These are phyloP conservation scores for Spisula subtruncata DNA, from an alignment of 2,888 invertebrate species.

Conservation along the genomic window DNA sequence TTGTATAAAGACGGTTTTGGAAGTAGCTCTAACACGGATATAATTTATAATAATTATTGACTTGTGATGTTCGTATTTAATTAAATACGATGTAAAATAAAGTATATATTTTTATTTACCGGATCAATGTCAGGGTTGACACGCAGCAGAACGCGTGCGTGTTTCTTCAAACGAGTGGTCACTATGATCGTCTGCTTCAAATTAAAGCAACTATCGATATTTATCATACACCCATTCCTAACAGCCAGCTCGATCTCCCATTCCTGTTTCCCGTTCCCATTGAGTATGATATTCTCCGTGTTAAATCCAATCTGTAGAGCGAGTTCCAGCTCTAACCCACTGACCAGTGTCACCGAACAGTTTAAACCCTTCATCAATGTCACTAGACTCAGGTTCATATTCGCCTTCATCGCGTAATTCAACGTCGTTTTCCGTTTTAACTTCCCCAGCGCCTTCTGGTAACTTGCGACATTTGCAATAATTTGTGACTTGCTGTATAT, in stretches of 20 bases:
- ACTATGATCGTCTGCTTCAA: slow-evolving; percentile 83
- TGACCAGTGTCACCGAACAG: slow-evolving; percentile 84
- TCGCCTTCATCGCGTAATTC: slow-evolving; percentile 87
- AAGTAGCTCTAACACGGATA: too few species aligned
- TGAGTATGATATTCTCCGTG: slow-evolving; percentile 84
- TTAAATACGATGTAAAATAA: too few species aligned
- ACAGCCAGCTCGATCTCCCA: slow-evolving; percentile 87
- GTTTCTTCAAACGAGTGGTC: slow-evolving; percentile 69
- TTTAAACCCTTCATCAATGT: slow-evolving; percentile 77
- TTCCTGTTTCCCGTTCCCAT: slow-evolving; percentile 87
- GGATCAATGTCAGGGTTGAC: slow-evolving; percentile 86
- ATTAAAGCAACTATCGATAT: slow-evolving; percentile 88
- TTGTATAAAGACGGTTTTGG: too few species aligned
- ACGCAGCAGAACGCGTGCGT: slow-evolving; percentile 84
- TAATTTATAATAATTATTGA: too few species aligned
- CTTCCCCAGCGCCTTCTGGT: slow-evolving; percentile 70
- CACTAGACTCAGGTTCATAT: slow-evolving; percentile 84
- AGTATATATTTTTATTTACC: too few species aligned
- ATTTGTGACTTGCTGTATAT: slow-evolving; percentile 83
- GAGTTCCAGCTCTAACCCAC: slow-evolving; percentile 87
- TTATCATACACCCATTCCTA: slow-evolving; percentile 84
- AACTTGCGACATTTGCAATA: slow-evolving; percentile 76
- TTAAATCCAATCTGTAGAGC: slow-evolving; percentile 86
- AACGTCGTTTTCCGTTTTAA: slow-evolving; percentile 68
- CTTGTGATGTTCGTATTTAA: too few species aligned